Conservation (phyloP, 2,113 vertebrate genomes). For the Xiphorhynchus elegans region DNA sequence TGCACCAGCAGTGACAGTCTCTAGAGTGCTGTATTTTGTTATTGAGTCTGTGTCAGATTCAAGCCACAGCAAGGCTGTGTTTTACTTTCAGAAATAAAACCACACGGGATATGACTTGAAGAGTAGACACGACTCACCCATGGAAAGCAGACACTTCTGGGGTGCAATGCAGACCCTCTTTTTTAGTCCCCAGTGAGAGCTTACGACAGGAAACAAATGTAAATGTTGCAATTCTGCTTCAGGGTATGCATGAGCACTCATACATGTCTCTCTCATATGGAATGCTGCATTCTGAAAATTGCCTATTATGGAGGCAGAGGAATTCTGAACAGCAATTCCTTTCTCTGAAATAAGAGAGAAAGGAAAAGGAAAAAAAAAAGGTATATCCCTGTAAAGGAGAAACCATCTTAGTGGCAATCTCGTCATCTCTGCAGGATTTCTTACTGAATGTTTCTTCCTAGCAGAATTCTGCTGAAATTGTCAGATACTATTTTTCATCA, state of each 20-base stretch:
- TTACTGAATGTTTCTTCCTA: neutral
- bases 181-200: neutral
- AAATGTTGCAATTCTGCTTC: neutral
- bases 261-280: neutral
- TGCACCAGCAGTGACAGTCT: slow-evolving; percentile 18
- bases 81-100: slow-evolving; percentile 9
- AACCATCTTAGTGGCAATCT: neutral
- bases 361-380: neutral
- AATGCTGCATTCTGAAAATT: neutral
- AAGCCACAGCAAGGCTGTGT: neutral
- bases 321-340: neutral
- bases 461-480: neutral
- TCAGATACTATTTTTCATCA: neutral
- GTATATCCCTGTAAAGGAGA: neutral
- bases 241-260: neutral
- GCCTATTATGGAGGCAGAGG: neutral
- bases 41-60: neutral
- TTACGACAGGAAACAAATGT: slow-evolving; percentile 18
- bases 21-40: neutral
- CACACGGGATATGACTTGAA: neutral
- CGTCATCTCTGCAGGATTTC: neutral
- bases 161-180: neutral
- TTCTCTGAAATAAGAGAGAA: neutral
- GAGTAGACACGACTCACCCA: neutral
- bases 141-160: neutral